A percentile compares a stretch with the other conserved stretches of the same genome.
Conservation (phyloP, 2,113 vertebrate species). For the Strix uralensis region DNA sequence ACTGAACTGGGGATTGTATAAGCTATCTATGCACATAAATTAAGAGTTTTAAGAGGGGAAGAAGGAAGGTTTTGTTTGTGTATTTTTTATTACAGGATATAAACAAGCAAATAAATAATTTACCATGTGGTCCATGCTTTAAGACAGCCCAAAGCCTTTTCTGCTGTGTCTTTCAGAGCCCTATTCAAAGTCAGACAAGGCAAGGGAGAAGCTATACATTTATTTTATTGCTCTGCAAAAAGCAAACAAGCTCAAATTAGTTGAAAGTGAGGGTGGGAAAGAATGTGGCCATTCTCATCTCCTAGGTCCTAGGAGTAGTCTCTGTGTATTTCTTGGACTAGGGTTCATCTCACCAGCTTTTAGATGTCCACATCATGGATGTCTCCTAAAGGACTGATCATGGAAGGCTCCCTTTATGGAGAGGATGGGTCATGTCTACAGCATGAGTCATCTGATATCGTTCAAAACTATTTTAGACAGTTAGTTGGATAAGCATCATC, state of each 20-base stretch:
- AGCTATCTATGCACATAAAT: neutral
- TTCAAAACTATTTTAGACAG: neutral
- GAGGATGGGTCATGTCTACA: neutral
- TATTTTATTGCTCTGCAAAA: neutral
- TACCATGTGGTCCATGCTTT: neutral
- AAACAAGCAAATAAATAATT: constrained; percentile 53
- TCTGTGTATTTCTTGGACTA: neutral
- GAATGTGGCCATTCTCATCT: neutral
- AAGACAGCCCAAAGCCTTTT: neutral
- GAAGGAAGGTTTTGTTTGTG: constrained; percentile 28
- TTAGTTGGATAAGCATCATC: neutral
- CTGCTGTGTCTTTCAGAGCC: neutral
- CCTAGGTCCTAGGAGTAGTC: neutral
- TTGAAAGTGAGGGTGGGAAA: neutral
- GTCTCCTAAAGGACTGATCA: neutral
- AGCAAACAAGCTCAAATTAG: neutral
- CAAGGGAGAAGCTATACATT: neutral
- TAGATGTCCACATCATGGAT: neutral
- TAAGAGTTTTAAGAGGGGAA: neutral
- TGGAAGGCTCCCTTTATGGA: neutral
- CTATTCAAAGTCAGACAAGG: neutral
- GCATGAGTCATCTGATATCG: neutral
- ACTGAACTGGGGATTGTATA: neutral
- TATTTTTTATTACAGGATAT: constrained; percentile 30
- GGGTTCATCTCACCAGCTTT: neutral